phyloP scores from a whole-genome alignment of 2,797 vertebrate genomes.

The Danio albolineatus region DNA sequence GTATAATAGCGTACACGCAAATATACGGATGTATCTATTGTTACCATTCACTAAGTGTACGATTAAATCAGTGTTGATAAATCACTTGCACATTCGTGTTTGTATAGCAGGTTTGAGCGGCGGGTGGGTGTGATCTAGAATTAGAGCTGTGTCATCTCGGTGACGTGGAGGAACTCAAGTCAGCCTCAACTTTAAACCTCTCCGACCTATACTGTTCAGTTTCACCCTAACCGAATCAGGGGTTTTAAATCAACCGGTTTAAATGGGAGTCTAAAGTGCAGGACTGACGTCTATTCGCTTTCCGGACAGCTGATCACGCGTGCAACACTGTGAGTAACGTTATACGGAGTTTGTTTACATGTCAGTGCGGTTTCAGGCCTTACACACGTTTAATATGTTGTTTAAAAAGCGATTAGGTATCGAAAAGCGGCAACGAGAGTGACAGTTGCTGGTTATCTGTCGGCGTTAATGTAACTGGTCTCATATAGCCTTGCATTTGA shows the following conservation, averaged over 20 bases:
- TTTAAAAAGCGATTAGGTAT: not conserved
- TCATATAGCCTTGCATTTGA: not conserved
- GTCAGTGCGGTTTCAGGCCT: not conserved
- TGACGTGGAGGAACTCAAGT: conserved; percentile 57
- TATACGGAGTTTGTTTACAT: conserved; percentile 36
- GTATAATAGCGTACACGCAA: not conserved
- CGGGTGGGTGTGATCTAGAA: not conserved
- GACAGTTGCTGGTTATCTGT: not conserved
- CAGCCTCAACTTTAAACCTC: conserved; percentile 20
- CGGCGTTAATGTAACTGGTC: not conserved
- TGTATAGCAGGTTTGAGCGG: not conserved
- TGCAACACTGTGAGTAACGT: conserved; percentile 55
- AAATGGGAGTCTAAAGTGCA: conserved; percentile 22
- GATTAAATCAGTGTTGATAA: not conserved
- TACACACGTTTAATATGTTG: too few species aligned
- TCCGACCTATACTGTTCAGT: not conserved
- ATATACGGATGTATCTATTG: not conserved
- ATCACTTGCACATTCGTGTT: not conserved
- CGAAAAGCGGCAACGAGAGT: not conserved
- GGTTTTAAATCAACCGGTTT: not conserved
- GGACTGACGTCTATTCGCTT: not conserved
- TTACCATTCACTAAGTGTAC: not conserved
- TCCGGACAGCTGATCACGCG: conserved; percentile 27
- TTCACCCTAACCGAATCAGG: not conserved
- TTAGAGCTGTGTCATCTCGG: conserved; percentile 2